phyloP scores from a whole-genome alignment of 1,140 invertebrate genomes.

The Saxidomus purpurata region DNA sequence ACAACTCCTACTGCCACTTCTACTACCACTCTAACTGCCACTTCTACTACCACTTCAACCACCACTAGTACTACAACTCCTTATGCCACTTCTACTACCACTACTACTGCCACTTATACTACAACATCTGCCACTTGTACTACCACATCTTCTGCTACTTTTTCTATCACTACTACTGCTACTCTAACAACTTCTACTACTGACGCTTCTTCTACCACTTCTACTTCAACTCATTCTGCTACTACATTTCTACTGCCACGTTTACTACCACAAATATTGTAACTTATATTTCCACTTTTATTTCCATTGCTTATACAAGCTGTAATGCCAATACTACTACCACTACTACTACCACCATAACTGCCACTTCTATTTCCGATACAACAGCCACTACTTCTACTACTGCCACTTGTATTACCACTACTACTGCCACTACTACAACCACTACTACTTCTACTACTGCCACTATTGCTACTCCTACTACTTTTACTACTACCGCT shows the following conservation, averaged over 20 bases:
- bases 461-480: slow-evolving; percentile 50
- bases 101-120: slow-evolving; percentile 24
- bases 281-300: slow-evolving; percentile 50
- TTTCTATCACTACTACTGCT: slow-evolving; percentile 28
- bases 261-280: no score
- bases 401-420: slow-evolving; percentile 58
- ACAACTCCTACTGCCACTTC: not conserved
- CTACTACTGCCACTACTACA: slow-evolving; percentile 61
- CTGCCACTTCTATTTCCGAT: no score
- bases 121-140: no score
- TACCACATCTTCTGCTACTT: no score
- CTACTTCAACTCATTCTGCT: slow-evolving; percentile 20
- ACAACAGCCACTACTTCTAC: no score
- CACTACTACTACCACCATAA: no score
- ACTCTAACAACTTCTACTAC: slow-evolving; percentile 6
- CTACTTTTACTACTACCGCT: slow-evolving; percentile 25
- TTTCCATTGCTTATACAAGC: slow-evolving; percentile 31
- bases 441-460: slow-evolving; percentile 53
- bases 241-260: slow-evolving; percentile 58
- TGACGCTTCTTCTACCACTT: no score
- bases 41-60: no score
- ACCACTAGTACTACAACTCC: no score
- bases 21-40: no score
- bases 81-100: slow-evolving; percentile 24
- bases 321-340: slow-evolving; percentile 48